Conservation (phyloP, 2,888 invertebrate species). For the Polyommatus iphigenia region DNA sequence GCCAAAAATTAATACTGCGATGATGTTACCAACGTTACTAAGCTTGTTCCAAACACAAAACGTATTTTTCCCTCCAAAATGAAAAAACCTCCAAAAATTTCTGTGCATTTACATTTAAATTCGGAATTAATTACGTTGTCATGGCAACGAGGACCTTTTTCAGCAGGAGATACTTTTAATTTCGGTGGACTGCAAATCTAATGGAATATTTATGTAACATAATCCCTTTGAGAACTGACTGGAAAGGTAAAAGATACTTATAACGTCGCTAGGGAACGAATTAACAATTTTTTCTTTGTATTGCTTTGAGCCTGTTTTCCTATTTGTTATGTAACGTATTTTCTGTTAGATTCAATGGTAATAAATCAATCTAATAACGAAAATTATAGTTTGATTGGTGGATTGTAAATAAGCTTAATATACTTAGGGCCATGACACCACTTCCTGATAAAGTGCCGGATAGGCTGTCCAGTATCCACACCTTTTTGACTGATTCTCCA, state of each 20-base stretch:
- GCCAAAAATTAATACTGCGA: neutral
- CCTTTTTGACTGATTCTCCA: too few species aligned
- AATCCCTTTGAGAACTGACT: slow-evolving; percentile 25
- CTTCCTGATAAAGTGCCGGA: too few species aligned
- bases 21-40: neutral
- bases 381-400: too few species aligned
- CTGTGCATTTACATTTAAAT: slow-evolving; percentile 23
- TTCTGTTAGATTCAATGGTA: neutral
- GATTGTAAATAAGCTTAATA: too few species aligned
- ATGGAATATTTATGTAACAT: slow-evolving; percentile 31
- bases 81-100: neutral
- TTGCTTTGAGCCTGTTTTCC: neutral
- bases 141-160: slow-evolving; percentile 9
- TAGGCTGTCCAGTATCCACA: too few species aligned
- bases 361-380: too few species aligned
- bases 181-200: slow-evolving; percentile 19
- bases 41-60: neutral
- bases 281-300: slow-evolving; percentile 20
- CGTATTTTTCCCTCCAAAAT: neutral
- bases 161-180: slow-evolving; percentile 26
- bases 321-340: neutral
- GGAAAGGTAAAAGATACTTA: slow-evolving; percentile 25
- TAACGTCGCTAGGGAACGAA: slow-evolving; percentile 23
- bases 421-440: too few species aligned
- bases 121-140: slow-evolving; percentile 20